Evolutionary conservation across 2,797 vertebrate species (phyloP).

Genomic region (Esox masquinongy): DNA sequence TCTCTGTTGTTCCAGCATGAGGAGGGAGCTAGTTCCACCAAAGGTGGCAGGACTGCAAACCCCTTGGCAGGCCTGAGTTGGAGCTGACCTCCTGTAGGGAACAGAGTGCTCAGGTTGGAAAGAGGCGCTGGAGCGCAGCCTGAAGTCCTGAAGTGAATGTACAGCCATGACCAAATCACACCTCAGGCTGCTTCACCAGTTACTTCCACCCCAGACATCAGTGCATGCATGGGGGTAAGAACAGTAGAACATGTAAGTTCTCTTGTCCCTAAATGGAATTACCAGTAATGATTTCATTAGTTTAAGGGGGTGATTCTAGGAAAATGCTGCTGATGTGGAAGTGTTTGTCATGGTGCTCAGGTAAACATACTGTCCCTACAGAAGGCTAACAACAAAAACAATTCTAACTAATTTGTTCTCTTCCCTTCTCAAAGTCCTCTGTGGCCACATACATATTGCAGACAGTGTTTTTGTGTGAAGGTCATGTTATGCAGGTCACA

Average conservation of each 20-base stretch:
- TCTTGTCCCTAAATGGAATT: neutral
- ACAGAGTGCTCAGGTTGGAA: too few relatives aligned
- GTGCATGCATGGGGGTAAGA: neutral
- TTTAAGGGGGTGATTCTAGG: neutral
- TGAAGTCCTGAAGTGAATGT: too few relatives aligned
- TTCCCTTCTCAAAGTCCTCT: neutral
- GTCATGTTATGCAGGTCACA: neutral
- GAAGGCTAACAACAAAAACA: neutral
- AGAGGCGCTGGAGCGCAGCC: too few relatives aligned
- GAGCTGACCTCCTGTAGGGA: too few relatives aligned
- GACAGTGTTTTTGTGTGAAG: neutral
- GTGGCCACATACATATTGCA: neutral
- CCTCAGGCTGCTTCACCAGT: neutral
- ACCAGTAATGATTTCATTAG: slow-evolving; percentile 1
- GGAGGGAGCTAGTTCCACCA: too few relatives aligned
- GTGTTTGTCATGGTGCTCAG: neutral
- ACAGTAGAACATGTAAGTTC: neutral
- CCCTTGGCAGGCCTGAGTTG: too few relatives aligned
- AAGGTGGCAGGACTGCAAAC: too few relatives aligned
- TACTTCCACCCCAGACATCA: neutral
- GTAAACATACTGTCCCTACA: neutral
- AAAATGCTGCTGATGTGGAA: neutral
- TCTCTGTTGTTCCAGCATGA: too few relatives aligned
- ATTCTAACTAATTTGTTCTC: neutral
- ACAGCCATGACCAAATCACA: neutral